Evolutionary conservation across 2,113 vertebrate species (phyloP).

Genomic region (Taxidea taxus): DNA sequence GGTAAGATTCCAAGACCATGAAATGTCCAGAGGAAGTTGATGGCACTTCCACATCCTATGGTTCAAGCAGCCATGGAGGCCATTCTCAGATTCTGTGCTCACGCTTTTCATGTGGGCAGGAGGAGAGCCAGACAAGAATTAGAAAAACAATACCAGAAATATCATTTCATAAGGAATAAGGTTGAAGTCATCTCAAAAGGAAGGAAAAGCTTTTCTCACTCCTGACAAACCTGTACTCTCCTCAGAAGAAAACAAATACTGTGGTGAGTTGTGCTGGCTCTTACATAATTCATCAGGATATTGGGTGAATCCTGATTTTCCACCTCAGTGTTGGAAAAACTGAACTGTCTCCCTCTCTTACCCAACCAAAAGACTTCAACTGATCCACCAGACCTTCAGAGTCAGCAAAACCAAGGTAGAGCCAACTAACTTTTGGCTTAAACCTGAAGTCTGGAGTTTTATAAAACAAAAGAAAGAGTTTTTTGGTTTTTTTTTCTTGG

Average conservation of each 20-base stretch:
- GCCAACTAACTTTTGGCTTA: neutral
- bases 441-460: neutral
- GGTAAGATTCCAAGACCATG: neutral
- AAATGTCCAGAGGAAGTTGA: neutral
- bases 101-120: neutral
- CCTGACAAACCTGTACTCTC: neutral
- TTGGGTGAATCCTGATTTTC: neutral
- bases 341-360: neutral
- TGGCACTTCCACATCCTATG: neutral
- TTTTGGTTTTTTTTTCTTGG: neutral
- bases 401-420: neutral
- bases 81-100: neutral
- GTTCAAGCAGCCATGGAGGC: neutral
- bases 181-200: neutral
- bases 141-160: neutral
- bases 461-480: neutral
- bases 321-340: neutral
- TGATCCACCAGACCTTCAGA: neutral
- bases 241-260: neutral
- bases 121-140: neutral
- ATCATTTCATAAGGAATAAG: neutral
- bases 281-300: neutral
- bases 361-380: neutral
- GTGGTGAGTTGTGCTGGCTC: neutral
- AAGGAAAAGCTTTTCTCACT: slow-evolving; percentile 1